Conservation (phyloP, 2,888 invertebrate genomes). For the Clunio marinus region DNA sequence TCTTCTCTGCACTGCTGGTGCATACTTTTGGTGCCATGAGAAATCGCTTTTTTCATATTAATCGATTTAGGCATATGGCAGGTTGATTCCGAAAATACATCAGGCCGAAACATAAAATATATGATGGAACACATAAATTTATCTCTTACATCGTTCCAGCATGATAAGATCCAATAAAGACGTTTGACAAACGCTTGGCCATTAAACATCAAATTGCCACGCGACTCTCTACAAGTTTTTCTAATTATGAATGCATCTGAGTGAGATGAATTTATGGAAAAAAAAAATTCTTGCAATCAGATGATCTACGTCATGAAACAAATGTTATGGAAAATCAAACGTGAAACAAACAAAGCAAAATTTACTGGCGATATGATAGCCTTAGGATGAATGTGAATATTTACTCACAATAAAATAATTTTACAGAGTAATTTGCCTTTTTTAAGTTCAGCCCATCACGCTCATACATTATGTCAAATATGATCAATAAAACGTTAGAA, state of each 20-base stretch:
- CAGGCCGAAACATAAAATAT: too few relatives aligned
- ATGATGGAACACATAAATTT: too few relatives aligned
- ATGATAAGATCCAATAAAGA: not conserved
- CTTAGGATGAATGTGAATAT: conserved; percentile 8
- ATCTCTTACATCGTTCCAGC: too few relatives aligned
- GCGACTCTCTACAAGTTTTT: not conserved
- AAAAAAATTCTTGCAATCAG: too few relatives aligned
- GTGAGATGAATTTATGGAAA: too few relatives aligned
- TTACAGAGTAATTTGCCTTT: not conserved
- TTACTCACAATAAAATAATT: conserved; percentile 21
- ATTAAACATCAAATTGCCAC: not conserved
- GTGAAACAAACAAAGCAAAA: too few relatives aligned
- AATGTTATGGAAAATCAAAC: too few relatives aligned
- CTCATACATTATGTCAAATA: not conserved
- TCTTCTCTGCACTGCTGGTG: not conserved
- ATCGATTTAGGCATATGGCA: conserved; percentile 11
- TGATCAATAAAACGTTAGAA: not conserved
- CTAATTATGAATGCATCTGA: too few relatives aligned
- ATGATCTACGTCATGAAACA: too few relatives aligned
- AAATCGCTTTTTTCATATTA: too few relatives aligned
- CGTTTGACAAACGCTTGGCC: not conserved
- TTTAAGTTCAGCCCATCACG: not conserved
- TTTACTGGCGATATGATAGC: too few relatives aligned
- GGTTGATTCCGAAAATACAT: too few relatives aligned
- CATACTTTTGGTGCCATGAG: not conserved